Evolutionary conservation across 2,888 invertebrate species (phyloP).

Genomic region (Brassicogethes aeneus): DNA sequence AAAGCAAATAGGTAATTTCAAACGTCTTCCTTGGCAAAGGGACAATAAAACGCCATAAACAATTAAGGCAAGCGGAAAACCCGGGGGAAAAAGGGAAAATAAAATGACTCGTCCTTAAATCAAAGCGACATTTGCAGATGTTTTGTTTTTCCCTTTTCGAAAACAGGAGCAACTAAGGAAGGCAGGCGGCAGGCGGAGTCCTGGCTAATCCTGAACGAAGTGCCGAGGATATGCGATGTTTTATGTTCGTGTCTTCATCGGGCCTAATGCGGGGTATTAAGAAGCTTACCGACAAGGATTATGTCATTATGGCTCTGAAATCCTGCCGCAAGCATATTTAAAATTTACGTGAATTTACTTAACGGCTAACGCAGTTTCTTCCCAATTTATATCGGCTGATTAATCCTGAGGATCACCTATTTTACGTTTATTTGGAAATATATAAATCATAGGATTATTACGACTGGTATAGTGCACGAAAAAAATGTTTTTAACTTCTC

Average conservation of each 20-base stretch:
- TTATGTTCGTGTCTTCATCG: neutral
- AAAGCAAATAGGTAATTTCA: no score
- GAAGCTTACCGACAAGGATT: neutral
- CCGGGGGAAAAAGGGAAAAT: neutral
- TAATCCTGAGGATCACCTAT: no score
- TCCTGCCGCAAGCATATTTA: neutral
- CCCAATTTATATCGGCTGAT: no score
- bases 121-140: conserved; percentile 9
- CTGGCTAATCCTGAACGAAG: neutral
- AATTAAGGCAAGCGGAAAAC: no score
- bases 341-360: neutral
- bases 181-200: neutral
- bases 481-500: no score
- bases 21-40: no score
- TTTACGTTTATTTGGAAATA: no score
- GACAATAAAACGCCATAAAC: no score
- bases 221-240: neutral
- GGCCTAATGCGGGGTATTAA: neutral
- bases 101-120: conserved; percentile 6
- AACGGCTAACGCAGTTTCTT: no score
- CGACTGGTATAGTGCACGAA: no score
- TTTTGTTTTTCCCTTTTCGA: conserved; percentile 7
- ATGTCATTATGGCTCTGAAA: neutral
- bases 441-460: no score
- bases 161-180: neutral